Conservation (phyloP, 2,113 vertebrate genomes). For the Pyxicephalus adspersus region DNA sequence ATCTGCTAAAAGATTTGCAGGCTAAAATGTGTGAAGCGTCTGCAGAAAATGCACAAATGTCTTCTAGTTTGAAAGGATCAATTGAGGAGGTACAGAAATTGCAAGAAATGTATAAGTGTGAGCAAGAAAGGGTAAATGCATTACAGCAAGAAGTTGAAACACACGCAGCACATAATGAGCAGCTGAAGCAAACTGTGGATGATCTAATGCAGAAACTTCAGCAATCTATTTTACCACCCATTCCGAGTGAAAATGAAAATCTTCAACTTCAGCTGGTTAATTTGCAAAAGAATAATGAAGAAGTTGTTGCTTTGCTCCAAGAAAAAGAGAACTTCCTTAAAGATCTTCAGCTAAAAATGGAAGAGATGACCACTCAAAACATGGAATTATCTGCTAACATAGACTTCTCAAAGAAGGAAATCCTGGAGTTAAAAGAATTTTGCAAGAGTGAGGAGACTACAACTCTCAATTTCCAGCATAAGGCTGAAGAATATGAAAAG, state of each 20-base stretch:
- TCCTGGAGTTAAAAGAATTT: slow-evolving; percentile 67
- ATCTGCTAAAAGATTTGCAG: slow-evolving; percentile 71
- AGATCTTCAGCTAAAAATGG: slow-evolving; percentile 73
- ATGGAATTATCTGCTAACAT: slow-evolving; percentile 66
- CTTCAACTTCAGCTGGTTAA: slow-evolving; percentile 66
- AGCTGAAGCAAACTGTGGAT: slow-evolving; percentile 72
- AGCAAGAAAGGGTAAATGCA: slow-evolving; percentile 62
- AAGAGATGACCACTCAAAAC: slow-evolving; percentile 69
- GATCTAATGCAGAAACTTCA: slow-evolving; percentile 70
- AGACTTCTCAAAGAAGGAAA: slow-evolving; percentile 67
- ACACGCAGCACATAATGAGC: slow-evolving; percentile 65
- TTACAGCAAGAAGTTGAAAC: slow-evolving; percentile 69
- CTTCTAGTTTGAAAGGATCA: slow-evolving; percentile 67
- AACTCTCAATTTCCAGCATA: slow-evolving; percentile 66
- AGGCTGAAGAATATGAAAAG: slow-evolving; percentile 64
- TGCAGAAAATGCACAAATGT: slow-evolving; percentile 69
- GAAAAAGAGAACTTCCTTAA: slow-evolving; percentile 73
- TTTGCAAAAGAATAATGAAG: slow-evolving; percentile 74
- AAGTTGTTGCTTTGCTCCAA: slow-evolving; percentile 66
- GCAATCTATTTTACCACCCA: slow-evolving; percentile 63
- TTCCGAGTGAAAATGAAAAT: slow-evolving; percentile 63
- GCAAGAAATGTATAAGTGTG: slow-evolving; percentile 63
- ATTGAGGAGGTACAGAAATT: slow-evolving; percentile 69
- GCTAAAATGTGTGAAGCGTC: slow-evolving; percentile 66
- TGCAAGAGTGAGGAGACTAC: slow-evolving; percentile 62